Evolutionary conservation across 2,113 vertebrate species (phyloP), one percentile per base, ranked within the genome.

Genomic region (Percina caprodes): DNA sequence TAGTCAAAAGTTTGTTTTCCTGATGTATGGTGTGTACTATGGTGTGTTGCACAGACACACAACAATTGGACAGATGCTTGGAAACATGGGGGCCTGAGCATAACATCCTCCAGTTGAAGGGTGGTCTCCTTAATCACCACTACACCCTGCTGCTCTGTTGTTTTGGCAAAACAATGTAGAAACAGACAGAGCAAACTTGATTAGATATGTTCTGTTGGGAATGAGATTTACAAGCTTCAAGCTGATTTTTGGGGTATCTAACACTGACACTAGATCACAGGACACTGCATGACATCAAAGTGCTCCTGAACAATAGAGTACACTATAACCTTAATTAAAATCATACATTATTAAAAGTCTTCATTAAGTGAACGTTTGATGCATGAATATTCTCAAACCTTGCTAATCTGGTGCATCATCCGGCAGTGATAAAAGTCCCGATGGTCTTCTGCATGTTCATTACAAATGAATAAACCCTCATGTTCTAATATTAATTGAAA

Each of bases 71-170:
- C 85, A 90, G 85, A 91, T 85, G 89, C 86, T 87, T 72, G 80
- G 76, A 79, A 86, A 82, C 86, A 75, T 9, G 69, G 77, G 82
- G 74, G 79, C 86, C 85, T 30, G 81, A 84, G 69, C 79, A 54
- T 71, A 76, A 83, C 80, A 79, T 80, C 83, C 77, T 76, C 73
- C 74, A 71, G 82, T 51, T 86, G 80, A 86, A 80, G 82, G 84
- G 86, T 42, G 76, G 86, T 75, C 83, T 90, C 69, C 74, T 81
- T 91, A 93, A 91, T 92, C 92, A 90, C 85, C 60, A 70, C 30
- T 85, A 81, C 75, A 39, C 83, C 92, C 88, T 1, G 88, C 86
- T 82, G 89, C 83, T 83, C 70, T 19, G 69, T 72, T 86, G 79
- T 81, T 79, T 75, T 84, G 77, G 82, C 69, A 72, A 52, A 86